Base-by-base conservation (phyloP, 2,888 invertebrate genomes). In the Ectemnius lituratus region DNA sequence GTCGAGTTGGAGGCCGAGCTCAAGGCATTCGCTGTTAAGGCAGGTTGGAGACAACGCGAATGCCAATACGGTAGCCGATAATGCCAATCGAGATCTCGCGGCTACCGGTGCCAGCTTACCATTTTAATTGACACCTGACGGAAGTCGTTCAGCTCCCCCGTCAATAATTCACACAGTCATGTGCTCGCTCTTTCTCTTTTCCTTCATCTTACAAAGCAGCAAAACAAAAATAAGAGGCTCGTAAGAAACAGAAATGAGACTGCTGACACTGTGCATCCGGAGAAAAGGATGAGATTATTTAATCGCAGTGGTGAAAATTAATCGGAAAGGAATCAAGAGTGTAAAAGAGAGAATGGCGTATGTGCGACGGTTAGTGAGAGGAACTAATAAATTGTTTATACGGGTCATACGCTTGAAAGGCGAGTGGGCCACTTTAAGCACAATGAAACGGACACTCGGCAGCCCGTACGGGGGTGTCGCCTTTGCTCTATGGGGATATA, bases 381-480 rank as follows among this genome's bases (percentile, higher is more conserved):
- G 73, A 57, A 62, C 71, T 45, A 59, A 67, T 78, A 72, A 81
- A 77, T 73, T 75, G 70, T 78, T 72, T 80, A 71, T 70, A 73
- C 70, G 62, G 58, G 45, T 67, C 37, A 67, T 73, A 58, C 70
- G 61, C 57, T 75, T 70, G 70, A 65, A 70, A 74, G 82, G 28
- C 46, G 62, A 37, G 73, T 67, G 70, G 65, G 67, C 73, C 74
- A 85, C 80, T 83, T 84, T 85, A 79, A 78, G 77, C 83, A 85
- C 84, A 85, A 84, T 84, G 75, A 77, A 62, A 77, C 72, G 69
- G 70, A 59, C 73, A 77, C 71, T 71, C 64, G 61, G 75, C 65
- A 63, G 46, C 13, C 65, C 67, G 69, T 75, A 67, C 76, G 76
- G 77, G 71, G 69, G 69, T 61, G 75, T 78, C 77, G 78, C 58